phyloP scores from a whole-genome alignment of 2,113 vertebrate species.

The Acanthochromis polyacanthus region DNA sequence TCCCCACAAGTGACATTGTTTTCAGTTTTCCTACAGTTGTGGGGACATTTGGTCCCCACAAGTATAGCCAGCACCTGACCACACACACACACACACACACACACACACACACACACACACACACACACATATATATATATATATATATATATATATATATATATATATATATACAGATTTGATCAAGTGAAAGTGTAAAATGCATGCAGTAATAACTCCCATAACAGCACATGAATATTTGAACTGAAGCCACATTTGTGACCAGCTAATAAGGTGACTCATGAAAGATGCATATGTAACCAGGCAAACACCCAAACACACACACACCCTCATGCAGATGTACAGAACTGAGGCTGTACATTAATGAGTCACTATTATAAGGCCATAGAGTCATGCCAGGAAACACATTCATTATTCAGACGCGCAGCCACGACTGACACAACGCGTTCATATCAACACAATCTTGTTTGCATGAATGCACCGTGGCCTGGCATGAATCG shows the following conservation, averaged over 20 bases:
- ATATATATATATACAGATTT: not conserved
- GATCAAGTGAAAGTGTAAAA: slow-evolving; percentile 3
- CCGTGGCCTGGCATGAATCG: slow-evolving; percentile 5
- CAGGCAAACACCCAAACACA: slow-evolving; percentile 1
- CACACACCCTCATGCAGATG: not conserved
- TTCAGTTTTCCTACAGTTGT: no score
- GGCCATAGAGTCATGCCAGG: slow-evolving; percentile 50
- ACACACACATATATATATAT: no score
- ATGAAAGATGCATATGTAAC: slow-evolving; percentile 10
- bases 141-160: no score
- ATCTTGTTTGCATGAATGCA: slow-evolving; percentile 52
- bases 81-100: no score
- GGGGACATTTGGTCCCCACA: no score
- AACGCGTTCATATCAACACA: slow-evolving; percentile 39
- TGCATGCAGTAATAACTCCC: slow-evolving; percentile 26
- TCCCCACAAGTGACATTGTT: no score
- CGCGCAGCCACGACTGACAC: slow-evolving; percentile 47
- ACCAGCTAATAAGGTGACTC: slow-evolving; percentile 43
- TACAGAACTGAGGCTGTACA: slow-evolving; percentile 17
- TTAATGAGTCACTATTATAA: slow-evolving; percentile 48
- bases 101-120: no score
- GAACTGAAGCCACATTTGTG: slow-evolving; percentile 28
- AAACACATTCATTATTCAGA: slow-evolving; percentile 73
- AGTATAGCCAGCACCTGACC: no score
- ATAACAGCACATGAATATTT: slow-evolving; percentile 4